Percentiles rank a stretch among this genome's conserved stretches.
Evolutionary conservation across 2,888 invertebrate species (phyloP).

Genomic region (Nezara viridula): DNA sequence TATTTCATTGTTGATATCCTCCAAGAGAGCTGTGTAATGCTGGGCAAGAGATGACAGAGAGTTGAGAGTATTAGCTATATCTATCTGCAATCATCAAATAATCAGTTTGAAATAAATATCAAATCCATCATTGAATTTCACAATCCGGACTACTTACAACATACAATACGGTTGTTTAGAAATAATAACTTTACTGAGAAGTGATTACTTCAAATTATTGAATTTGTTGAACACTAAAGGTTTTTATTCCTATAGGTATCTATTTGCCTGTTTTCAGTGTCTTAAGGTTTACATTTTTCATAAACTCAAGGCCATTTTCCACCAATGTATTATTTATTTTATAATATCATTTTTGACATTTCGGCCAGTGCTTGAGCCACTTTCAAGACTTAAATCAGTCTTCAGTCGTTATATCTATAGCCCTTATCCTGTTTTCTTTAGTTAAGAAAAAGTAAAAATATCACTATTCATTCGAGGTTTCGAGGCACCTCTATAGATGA

Average conservation of each 20-base stretch:
- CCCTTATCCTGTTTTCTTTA: too few species aligned
- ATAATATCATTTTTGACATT: too few species aligned
- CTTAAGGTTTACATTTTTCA: too few species aligned
- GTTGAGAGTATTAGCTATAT: constrained; percentile 63
- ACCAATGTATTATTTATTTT: too few species aligned
- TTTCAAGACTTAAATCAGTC: too few species aligned
- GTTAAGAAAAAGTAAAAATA: too few species aligned
- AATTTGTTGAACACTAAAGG: neutral
- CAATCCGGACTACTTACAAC: neutral
- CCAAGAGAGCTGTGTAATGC: constrained; percentile 64
- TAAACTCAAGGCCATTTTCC: too few species aligned
- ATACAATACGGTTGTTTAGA: neutral
- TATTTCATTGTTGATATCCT: constrained; percentile 64
- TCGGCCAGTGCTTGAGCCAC: too few species aligned
- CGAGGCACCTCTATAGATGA: too few species aligned
- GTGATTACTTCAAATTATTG: neutral
- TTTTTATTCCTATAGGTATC: neutral
- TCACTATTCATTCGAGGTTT: too few species aligned
- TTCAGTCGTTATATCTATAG: too few species aligned
- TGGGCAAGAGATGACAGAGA: constrained; percentile 64
- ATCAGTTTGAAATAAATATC: neutral
- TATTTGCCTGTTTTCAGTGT: too few species aligned
- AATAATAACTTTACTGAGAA: neutral
- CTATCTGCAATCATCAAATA: constrained; percentile 62
- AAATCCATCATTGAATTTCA: neutral